Evolutionary conservation across 1,140 invertebrate genomes (phyloP).

Genomic region (Drosophila takahashii): DNA sequence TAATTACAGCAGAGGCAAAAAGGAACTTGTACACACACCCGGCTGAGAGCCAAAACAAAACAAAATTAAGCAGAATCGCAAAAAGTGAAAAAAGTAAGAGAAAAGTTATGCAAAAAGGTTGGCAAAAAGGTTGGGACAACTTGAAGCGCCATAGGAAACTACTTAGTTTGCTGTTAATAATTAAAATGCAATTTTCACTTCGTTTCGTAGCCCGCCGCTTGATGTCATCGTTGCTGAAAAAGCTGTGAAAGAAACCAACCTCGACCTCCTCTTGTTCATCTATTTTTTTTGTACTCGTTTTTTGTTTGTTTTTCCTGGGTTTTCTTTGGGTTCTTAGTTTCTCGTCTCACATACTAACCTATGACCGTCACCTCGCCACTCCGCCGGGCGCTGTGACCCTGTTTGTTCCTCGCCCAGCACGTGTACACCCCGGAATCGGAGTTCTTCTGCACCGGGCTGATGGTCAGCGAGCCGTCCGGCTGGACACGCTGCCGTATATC

Average conservation of each 20-base stretch:
- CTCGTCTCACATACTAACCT: slow-evolving; percentile 86
- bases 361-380: slow-evolving; percentile 91
- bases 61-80: slow-evolving; percentile 53
- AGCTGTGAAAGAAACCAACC: slow-evolving; percentile 66
- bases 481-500: slow-evolving; percentile 92
- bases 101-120: slow-evolving; percentile 31
- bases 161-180: slow-evolving; percentile 81
- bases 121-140: slow-evolving; percentile 38
- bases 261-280: slow-evolving; percentile 34
- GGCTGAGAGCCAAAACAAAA: slow-evolving; percentile 34
- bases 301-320: slow-evolving; percentile 10
- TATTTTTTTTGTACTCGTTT: slow-evolving; percentile 2
- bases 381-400: slow-evolving; percentile 89
- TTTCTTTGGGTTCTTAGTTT: slow-evolving; percentile 2
- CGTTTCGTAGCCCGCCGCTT: slow-evolving; percentile 40
- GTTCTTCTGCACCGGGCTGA: slow-evolving; percentile 90
- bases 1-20: slow-evolving; percentile 64
- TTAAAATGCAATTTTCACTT: slow-evolving; percentile 83
- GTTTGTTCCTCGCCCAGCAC: slow-evolving; percentile 90
- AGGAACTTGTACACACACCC: slow-evolving; percentile 21
- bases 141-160: slow-evolving; percentile 70
- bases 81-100: slow-evolving; percentile 9
- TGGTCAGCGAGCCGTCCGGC: slow-evolving; percentile 89
- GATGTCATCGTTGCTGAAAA: slow-evolving; percentile 29
- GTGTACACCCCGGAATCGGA: slow-evolving; percentile 92